phyloP scores from a whole-genome alignment of 1,140 invertebrate species.

The Epicauta chinensis region DNA sequence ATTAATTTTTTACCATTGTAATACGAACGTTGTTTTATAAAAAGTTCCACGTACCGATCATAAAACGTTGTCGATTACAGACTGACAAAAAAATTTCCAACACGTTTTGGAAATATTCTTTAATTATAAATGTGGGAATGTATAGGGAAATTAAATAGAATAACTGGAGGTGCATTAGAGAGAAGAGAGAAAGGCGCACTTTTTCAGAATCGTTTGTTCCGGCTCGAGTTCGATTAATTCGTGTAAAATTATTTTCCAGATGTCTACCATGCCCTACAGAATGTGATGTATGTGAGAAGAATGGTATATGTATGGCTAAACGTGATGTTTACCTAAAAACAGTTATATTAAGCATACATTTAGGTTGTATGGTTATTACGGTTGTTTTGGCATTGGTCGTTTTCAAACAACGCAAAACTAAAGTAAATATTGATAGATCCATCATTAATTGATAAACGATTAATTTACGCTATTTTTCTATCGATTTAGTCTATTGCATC shows the following conservation, averaged over 20 bases:
- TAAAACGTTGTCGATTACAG: no score
- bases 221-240: neutral
- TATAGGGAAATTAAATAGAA: no score
- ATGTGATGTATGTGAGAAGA: constrained; percentile 49
- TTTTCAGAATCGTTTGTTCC: no score
- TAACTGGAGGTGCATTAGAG: no score
- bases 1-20: no score
- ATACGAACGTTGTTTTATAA: no score
- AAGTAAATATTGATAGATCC: constrained; percentile 47
- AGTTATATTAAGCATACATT: constrained; percentile 61
- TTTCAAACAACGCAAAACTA: constrained; percentile 68
- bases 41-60: no score
- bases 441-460: neutral
- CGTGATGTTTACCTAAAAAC: constrained; percentile 56
- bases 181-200: no score
- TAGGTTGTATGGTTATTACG: constrained; percentile 65
- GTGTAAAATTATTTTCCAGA: constrained; percentile 38
- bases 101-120: no score
- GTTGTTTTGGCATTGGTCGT: constrained; percentile 64
- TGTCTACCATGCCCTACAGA: constrained; percentile 53
- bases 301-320: constrained; percentile 49
- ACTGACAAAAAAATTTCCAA: no score
- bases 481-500: constrained; percentile 66
- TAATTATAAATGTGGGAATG: no score
- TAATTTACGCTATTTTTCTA: no score